Evolutionary conservation across 92 coral and sea anemone species (phyloP), one percentile per base, ranked within the genome.

Genomic region (Micromussa lordhowensis): DNA sequence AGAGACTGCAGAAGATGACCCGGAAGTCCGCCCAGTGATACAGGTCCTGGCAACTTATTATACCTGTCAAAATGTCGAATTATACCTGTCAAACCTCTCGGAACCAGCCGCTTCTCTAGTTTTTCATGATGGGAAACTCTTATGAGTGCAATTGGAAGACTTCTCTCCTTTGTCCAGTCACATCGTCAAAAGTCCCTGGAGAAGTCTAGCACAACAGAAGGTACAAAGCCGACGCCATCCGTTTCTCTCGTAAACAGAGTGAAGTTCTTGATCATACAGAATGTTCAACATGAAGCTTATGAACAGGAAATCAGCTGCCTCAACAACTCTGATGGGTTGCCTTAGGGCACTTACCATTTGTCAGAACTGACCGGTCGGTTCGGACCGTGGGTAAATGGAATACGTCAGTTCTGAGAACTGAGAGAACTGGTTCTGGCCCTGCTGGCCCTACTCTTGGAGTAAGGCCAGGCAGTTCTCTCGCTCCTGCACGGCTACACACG

Each of bases 51-150:
- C 40, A 36, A 36, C 40, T 36, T n/a, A n/a, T n/a, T n/a, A n/a
- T n/a, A n/a, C n/a, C n/a, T n/a, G n/a, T n/a, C n/a, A n/a, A n/a
- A n/a, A n/a, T n/a, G n/a, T n/a, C 40, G 5, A 36, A 36, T 36
- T 36, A 36, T 36, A 36, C 40, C 40, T 36, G 40, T 2, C 40
- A 36, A 36, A 81, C 74, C 76, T 26, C 89, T 88, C 1, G 91
- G 88, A 21, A 53, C 89, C 18, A 35, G 82, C 38, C 88, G 90
- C 34, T 92, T 88, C 59, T 31, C 73, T 18, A 85, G 88, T 64
- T 92, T 92, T 31, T 92, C 92, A 7, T 61, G 68, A 61, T 92
- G 94, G 94, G 64, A 75, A 30, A n/a, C 75, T 8, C 71, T 92
- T 19, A 80, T 66, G 30, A 70, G 53, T 12, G 92, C 92, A 85